Base-by-base conservation (phyloP, 2,113 vertebrate species). In the Hepsetus odoe region DNA sequence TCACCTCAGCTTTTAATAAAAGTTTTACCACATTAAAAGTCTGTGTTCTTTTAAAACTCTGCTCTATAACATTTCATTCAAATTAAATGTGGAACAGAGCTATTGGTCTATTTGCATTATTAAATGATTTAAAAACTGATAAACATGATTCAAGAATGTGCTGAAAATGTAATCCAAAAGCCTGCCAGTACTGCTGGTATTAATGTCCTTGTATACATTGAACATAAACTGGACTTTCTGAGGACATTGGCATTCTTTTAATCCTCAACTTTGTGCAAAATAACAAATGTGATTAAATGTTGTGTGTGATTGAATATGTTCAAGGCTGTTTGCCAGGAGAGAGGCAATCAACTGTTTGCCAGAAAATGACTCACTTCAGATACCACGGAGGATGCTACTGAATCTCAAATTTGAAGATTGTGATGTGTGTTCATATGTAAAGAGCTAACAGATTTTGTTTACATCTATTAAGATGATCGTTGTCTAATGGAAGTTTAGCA, bases 401-500 rank as follows among this genome's bases (percentile, higher is more conserved):
- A 80, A 70, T 65, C 74, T 65, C 70, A 80, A 64, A 51, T 28
- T 58, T 58, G 32, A 32, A 74, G 67, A 85, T 82, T 76, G 73
- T 35, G 65, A 10, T 24, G 66, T 72, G 59, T 74, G 62, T 72
- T 65, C 77, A 28, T 76, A 80, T 70, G 75, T 42, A 46, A 24
- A 33, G 71, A 70, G 66, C 46, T 81, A 79, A 82, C 81, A 82
- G 76, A 87, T 74, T 85, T 80, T 84, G 76, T 89, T 88, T 83
- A 77, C 81, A 86, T 85, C 74, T 78, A 83, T 87, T 85, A 79
- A 74, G 69, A 72, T 79, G 83, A 80, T 81, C 53, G 40, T 85
- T 77, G 72, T 84, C 80, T 85, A 86, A 88, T 85, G 76, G 79
- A 49, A 68, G 76, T 72, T 79, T 72, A 80, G 61, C 83, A 74